Base-by-base conservation (phyloP, 2,888 invertebrate genomes). In the Melinaea menophilus region DNA sequence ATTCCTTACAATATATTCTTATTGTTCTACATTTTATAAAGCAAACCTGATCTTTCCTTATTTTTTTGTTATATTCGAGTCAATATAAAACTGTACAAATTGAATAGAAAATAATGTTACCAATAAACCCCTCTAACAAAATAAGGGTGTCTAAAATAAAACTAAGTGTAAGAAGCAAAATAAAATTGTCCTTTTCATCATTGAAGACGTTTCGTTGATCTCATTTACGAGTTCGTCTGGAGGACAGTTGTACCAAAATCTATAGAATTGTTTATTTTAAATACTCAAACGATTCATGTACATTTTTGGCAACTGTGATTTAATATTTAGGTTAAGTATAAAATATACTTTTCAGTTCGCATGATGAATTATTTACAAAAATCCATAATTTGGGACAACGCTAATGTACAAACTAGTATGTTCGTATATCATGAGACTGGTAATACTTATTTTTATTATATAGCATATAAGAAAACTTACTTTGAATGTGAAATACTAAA, bases 361-460 rank as follows among this genome's bases (percentile, higher is more conserved):
- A 68, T 77, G 64, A 69, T 78, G 67, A 69, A 80, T 45, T 77
- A 76, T 63, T 68, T 82, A 34, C 77, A 79, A 66, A 78, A 73
- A 0, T 71, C 79, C 0, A 58, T 75, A 4, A 31, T 79, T n/a
- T 81, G 79, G 79, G 80, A 82, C 65, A 79, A 85, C 55, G 79
- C 77, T 4, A 69, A 80, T 59, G 79, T 77, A 2, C 86, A 87
- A 64, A 86, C 87, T 0, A 75, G 75, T 37, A 59, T 74, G 9
- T 71, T 75, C n/a, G 41, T 75, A n/a, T 81, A 72, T 59, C 74
- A 71, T 58, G 85, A 85, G 69, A 77, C 73, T 66, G 86, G 87
- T 68, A 67, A 22, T 0, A 12, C 3, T 37, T 13, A 11, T 13
- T 55, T 55, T 31, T 37, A 41, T 57, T 33, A 4, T 13, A 33